These are phyloP conservation scores for Pachypanchax playfairii DNA, from an alignment of 2,113 vertebrate species.

Conservation along the genomic window DNA sequence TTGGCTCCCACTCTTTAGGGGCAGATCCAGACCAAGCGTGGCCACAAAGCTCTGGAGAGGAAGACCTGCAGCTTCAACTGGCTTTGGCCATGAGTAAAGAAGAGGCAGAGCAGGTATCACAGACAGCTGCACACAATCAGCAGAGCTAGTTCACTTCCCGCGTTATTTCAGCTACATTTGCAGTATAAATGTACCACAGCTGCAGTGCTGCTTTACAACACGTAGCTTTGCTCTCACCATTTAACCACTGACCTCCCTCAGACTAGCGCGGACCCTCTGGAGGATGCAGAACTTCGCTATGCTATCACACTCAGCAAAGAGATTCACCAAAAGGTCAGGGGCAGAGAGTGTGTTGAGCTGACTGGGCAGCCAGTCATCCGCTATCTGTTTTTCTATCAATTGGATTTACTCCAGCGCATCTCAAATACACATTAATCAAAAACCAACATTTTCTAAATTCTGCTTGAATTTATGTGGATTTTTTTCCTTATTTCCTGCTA, in stretches of 20 bases:
- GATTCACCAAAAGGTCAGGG: conserved; percentile 89
- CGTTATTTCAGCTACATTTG: conserved; percentile 1
- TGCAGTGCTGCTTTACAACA: conserved; percentile 24
- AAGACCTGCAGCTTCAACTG: conserved; percentile 91
- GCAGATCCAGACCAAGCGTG: conserved; percentile 89
- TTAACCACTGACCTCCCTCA: conserved; percentile 78
- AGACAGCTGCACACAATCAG: conserved; percentile 12
- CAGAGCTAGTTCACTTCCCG: neutral
- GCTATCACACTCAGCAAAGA: conserved; percentile 92
- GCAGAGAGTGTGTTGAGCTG: conserved; percentile 52
- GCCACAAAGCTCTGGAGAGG: conserved; percentile 92
- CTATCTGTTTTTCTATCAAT: conserved; percentile 60
- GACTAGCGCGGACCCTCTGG: conserved; percentile 83
- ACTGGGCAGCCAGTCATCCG: conserved; percentile 43
- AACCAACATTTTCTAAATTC: no score
- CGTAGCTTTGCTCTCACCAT: conserved; percentile 63
- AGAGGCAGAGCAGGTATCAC: conserved; percentile 91
- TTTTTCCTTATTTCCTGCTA: conserved; percentile 3
- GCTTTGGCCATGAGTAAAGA: conserved; percentile 95
- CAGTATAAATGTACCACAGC: conserved; percentile 9
- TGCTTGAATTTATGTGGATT: conserved; percentile 35
- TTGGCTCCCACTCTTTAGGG: conserved; percentile 73
- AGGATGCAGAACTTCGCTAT: conserved; percentile 90
- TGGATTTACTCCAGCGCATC: conserved; percentile 36
- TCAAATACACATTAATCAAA: conserved; percentile 46